phyloP scores from a whole-genome alignment of 2,113 vertebrate genomes.

The Ranitomeya imitator region DNA sequence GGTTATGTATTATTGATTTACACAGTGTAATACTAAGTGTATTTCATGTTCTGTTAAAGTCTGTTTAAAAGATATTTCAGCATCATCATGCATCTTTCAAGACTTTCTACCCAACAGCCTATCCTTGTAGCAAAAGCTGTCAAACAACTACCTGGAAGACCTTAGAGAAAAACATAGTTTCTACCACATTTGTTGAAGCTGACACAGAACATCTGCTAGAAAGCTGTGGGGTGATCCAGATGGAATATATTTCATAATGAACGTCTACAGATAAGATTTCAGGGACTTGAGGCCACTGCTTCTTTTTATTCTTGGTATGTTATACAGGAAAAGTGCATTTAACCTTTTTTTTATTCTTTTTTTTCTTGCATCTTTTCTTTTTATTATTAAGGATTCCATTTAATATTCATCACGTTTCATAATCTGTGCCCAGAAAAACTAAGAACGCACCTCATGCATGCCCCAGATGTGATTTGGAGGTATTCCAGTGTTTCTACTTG shows the following conservation, averaged over 20 bases:
- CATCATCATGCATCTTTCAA: conserved; percentile 7
- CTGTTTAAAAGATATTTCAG: neutral
- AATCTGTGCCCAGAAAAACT: conserved; percentile 28
- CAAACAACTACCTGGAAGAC: conserved; percentile 40
- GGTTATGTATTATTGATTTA: neutral
- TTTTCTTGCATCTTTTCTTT: conserved; percentile 27
- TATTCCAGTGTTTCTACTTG: neutral
- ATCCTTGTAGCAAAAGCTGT: conserved; percentile 45
- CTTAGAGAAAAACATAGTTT: conserved; percentile 34
- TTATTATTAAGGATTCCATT: conserved; percentile 28
- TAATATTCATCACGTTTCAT: conserved; percentile 17
- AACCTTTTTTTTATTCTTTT: neutral
- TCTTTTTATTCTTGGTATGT: conserved; percentile 39
- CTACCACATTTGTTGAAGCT: conserved; percentile 26
- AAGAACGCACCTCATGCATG: neutral
- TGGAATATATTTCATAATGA: conserved; percentile 47
- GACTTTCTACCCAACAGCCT: conserved; percentile 32
- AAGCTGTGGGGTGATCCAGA: conserved; percentile 32
- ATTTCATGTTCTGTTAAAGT: neutral
- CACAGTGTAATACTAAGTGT: neutral
- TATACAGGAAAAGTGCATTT: neutral
- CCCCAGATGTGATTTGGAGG: conserved; percentile 10
- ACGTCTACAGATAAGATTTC: conserved; percentile 41
- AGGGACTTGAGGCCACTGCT: conserved; percentile 14
- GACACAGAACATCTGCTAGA: conserved; percentile 45